Percentiles rank a stretch among this genome's conserved stretches.
Evolutionary conservation across 2,113 vertebrate genomes (phyloP).

Genomic region (Suricata suricatta): DNA sequence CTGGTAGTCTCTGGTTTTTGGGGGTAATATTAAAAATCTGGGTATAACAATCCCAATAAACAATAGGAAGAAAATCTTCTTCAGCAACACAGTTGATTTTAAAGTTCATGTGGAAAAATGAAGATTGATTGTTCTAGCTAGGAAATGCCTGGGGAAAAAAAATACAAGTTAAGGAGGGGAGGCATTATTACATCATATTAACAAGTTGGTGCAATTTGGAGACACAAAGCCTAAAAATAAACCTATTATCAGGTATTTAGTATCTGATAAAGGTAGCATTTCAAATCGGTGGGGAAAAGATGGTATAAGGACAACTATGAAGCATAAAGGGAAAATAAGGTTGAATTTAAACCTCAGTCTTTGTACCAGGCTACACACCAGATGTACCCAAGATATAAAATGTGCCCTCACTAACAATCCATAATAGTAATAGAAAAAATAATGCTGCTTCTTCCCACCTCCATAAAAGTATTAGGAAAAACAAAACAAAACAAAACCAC

Average conservation of each 20-base stretch:
- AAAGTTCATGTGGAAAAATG: background rate
- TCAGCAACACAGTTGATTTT: background rate
- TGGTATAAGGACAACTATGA: background rate
- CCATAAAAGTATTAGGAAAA: background rate
- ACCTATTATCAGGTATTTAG: background rate
- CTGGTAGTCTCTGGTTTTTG: too few species aligned
- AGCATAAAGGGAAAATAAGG: background rate
- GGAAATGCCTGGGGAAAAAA: background rate
- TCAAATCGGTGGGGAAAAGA: background rate
- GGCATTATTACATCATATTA: background rate
- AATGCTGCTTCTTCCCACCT: background rate
- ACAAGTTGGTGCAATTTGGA: background rate
- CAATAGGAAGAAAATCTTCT: background rate
- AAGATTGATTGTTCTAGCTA: background rate
- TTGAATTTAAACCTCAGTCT: background rate
- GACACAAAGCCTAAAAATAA: background rate
- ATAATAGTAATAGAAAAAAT: background rate
- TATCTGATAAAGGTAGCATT: background rate
- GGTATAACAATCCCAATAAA: background rate
- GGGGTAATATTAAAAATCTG: too few species aligned
- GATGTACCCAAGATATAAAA: background rate
- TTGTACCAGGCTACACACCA: background rate
- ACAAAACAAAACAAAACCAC: background rate
- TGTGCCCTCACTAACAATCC: background rate
- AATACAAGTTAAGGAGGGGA: background rate